These are phyloP conservation scores for Polyploca ridens DNA, from an alignment of 2,888 invertebrate genomes.

Conservation along the genomic window DNA sequence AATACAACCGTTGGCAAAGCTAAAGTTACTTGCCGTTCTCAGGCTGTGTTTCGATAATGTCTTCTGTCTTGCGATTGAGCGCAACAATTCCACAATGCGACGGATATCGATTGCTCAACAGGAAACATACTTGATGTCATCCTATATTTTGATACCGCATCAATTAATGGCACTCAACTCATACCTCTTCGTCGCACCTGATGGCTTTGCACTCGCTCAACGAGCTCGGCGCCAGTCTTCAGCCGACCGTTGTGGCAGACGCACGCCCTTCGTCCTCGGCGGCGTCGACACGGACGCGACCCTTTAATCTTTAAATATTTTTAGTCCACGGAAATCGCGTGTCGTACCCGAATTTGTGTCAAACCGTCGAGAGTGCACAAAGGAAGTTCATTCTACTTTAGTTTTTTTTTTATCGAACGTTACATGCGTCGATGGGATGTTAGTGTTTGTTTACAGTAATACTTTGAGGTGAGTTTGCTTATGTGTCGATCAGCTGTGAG, in stretches of 20 bases:
- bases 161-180: constrained; percentile 53
- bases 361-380: constrained; percentile 43
- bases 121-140: constrained; percentile 33
- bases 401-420: constrained; percentile 44
- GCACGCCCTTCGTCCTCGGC: constrained; percentile 66
- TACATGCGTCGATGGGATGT: constrained; percentile 56
- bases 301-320: constrained; percentile 70
- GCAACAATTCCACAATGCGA: background rate
- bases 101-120: constrained; percentile 7
- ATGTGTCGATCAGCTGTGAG: constrained; percentile 69
- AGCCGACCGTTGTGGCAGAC: constrained; percentile 61
- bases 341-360: constrained; percentile 45
- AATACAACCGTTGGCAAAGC: background rate
- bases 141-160: constrained; percentile 46
- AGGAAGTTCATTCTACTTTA: constrained; percentile 53
- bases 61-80: background rate
- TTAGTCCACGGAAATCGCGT: constrained; percentile 70
- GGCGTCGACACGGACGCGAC: constrained; percentile 49
- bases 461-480: constrained; percentile 70
- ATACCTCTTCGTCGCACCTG: constrained; percentile 59
- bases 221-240: constrained; percentile 56
- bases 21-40: background rate
- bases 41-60: background rate
- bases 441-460: constrained; percentile 64
- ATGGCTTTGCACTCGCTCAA: constrained; percentile 51